Evolutionary conservation across 2,113 vertebrate genomes (phyloP).

Genomic region (Sakesphorus luctuosus): DNA sequence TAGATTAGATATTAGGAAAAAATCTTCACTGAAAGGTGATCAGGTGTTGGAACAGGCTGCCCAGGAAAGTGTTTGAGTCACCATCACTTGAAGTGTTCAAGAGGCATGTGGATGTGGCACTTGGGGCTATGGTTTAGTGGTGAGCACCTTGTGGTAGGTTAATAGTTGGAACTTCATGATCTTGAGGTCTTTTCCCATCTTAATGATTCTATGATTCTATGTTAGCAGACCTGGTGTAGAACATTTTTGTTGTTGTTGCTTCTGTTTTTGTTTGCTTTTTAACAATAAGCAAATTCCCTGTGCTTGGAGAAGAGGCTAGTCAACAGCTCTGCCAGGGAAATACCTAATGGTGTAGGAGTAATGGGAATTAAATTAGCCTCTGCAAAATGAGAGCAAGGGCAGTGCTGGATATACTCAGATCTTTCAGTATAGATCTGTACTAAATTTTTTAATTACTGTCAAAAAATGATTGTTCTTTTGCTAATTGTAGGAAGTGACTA

Average conservation of each 20-base stretch:
- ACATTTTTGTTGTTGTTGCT: neutral
- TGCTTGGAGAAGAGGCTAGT: neutral
- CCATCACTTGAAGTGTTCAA: neutral
- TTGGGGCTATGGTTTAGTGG: neutral
- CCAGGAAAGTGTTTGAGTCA: neutral
- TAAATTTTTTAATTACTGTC: neutral
- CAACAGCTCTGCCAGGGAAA: neutral
- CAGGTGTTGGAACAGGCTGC: neutral
- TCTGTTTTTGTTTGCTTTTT: neutral
- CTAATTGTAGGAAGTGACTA: neutral
- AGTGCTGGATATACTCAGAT: neutral
- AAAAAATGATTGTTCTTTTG: neutral
- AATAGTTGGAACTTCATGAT: neutral
- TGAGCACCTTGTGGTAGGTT: neutral
- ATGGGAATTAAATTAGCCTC: neutral
- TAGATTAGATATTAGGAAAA: neutral
- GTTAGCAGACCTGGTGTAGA: neutral
- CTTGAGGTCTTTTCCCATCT: neutral
- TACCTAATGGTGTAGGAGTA: neutral
- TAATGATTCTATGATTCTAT: neutral
- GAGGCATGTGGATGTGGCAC: accelerated
- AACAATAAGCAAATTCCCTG: neutral
- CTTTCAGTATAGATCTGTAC: neutral
- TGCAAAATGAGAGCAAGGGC: neutral
- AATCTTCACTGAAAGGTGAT: neutral